Percentiles rank a stretch among this genome's conserved stretches.
phyloP scores from a whole-genome alignment of 2,113 vertebrate species.

The Noturus placidus region DNA sequence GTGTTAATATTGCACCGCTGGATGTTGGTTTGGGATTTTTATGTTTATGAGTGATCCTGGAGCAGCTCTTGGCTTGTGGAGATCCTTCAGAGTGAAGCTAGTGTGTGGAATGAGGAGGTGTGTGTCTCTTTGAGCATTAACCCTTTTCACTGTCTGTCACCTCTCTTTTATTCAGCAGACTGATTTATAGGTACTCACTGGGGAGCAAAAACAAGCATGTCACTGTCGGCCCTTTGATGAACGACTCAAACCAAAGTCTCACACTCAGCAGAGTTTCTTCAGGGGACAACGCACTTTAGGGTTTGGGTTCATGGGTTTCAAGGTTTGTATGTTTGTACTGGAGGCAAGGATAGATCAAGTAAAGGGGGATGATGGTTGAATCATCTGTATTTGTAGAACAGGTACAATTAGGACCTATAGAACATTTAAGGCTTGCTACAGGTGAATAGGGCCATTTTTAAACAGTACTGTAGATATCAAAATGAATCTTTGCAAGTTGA shows the following conservation, averaged over 20 bases:
- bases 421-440: background rate
- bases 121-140: constrained; percentile 67
- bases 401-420: background rate
- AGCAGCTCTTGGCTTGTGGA: background rate
- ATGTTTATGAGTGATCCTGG: constrained; percentile 14
- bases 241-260: constrained; percentile 63
- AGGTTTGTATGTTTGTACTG: constrained; percentile 11
- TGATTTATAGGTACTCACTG: constrained; percentile 71
- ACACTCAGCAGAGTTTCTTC: constrained; percentile 55
- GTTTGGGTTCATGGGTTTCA: constrained; percentile 24
- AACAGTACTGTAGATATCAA: background rate
- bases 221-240: constrained; percentile 62
- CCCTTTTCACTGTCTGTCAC: constrained; percentile 65
- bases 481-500: background rate
- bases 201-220: constrained; percentile 69
- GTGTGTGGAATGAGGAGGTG: constrained; percentile 50
- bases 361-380: background rate
- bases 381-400: background rate
- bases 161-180: constrained; percentile 66
- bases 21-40: constrained; percentile 11
- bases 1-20: background rate
- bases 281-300: constrained; percentile 14
- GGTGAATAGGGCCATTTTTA: background rate
- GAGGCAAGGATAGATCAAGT: background rate
- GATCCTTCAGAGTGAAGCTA: constrained; percentile 11